These are phyloP conservation scores for Peucedramus taeniatus DNA, from an alignment of 2,113 vertebrate genomes.

Conservation along the genomic window DNA sequence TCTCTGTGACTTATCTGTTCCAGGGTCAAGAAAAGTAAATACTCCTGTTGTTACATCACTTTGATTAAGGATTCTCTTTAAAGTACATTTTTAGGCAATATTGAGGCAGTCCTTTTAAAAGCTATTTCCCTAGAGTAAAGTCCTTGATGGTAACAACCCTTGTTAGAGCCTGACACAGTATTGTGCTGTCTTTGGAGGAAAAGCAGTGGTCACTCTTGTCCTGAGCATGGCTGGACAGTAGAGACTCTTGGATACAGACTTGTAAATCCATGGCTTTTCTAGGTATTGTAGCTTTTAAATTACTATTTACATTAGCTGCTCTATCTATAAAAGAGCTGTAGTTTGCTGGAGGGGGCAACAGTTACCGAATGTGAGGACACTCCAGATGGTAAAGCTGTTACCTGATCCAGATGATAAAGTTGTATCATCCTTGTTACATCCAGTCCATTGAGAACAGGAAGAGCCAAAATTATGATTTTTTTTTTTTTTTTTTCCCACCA, in stretches of 20 bases:
- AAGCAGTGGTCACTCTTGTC: not conserved
- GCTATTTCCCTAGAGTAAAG: not conserved
- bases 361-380: not conserved
- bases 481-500: not conserved
- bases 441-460: not conserved
- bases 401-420: not conserved
- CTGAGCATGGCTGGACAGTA: not conserved
- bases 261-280: not conserved
- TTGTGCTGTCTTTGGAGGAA: not conserved
- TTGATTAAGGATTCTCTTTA: constrained; percentile 8
- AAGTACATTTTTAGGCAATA: not conserved
- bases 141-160: not conserved
- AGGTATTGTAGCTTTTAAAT: not conserved
- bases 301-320: not conserved
- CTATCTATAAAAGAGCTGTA: not conserved
- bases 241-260: not conserved
- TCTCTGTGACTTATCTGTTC: not conserved
- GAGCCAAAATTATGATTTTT: not conserved
- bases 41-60: not conserved
- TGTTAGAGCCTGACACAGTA: not conserved
- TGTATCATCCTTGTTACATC: not conserved
- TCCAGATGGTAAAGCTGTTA: not conserved
- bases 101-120: not conserved
- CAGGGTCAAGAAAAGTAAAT: not conserved
- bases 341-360: not conserved